Evolutionary conservation across 2,888 invertebrate species (phyloP), one percentile per base, ranked within the genome.

Genomic region (Leptinotarsa tumamoca): DNA sequence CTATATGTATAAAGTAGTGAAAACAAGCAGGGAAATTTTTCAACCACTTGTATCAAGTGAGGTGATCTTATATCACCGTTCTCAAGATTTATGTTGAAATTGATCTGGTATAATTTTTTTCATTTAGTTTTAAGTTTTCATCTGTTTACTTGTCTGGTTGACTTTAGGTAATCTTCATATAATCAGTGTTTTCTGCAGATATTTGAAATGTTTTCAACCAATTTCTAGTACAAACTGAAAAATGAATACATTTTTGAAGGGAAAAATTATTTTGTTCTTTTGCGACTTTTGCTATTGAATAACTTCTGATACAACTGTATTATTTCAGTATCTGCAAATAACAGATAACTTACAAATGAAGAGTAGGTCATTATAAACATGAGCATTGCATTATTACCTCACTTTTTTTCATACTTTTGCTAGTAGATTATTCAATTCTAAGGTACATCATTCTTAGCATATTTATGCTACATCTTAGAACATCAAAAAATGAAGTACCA

Each of bases 81-180:
- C 5, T 4, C n/a, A 33, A 17, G 4, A 52, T 52, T 52, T 52
- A n/a, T 52, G 52, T 56, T 56, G 58, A 23, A 58, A 58, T 58
- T 23, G 58, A 58, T 58, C 58, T 58, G 21, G 14, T 21, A 23
- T 63, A 33, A 63, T 5, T 27, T 27, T 33, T 27, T 27, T 33
- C 13, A 43, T 33, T 14, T 33, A 63, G 63, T 27, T 33, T 17
- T 17, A 17, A 33, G 63, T 63, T 33, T 63, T 63, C 33, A 63
- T 63, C 63, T 63, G 63, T 63, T 63, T 63, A 63, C 63, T 33
- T 15, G 63, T 63, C 63, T 33, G 33, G 63, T 63, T 63, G 63
- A 63, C 33, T 17, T 43, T 63, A 63, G 33, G n/a, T 63, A 15
- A 58, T 63, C 33, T 33, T 63, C 17, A 63, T 33, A 14, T 23